A percentile compares a stretch with the other conserved stretches of the same genome.
These are phyloP conservation scores for Xiphias gladius DNA, from an alignment of 2,113 vertebrate genomes.

Conservation along the genomic window DNA sequence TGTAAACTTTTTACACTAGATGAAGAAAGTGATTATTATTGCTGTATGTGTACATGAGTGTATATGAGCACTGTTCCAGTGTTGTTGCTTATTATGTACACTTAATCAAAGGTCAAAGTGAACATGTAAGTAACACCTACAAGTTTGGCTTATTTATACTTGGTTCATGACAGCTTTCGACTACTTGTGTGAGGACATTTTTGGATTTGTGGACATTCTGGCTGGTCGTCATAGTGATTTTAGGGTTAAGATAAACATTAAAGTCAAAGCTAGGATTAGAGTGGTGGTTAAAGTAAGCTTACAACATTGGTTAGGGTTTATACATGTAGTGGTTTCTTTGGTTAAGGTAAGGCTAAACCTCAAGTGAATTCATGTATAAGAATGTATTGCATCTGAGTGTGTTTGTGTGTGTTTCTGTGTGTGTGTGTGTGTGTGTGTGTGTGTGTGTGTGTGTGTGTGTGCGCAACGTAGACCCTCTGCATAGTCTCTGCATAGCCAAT, in stretches of 20 bases:
- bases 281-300: not conserved
- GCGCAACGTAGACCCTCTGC: conserved; percentile 34
- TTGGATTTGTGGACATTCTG: not conserved
- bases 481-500: conserved; percentile 63
- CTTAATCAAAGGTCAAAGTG: conserved; percentile 6
- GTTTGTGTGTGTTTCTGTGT: not conserved
- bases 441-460: conserved; percentile 10
- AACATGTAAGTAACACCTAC: conserved; percentile 42
- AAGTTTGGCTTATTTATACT: conserved; percentile 28
- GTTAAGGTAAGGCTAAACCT: conserved; percentile 20
- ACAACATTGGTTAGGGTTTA: not conserved
- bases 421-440: conserved; percentile 12
- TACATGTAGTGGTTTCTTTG: conserved; percentile 4
- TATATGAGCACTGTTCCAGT: not conserved
- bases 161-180: conserved; percentile 18
- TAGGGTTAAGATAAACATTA: not conserved
- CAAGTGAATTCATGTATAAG: conserved; percentile 22
- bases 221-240: conserved; percentile 15
- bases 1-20: not conserved
- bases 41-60: not conserved
- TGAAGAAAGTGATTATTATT: not conserved
- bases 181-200: conserved; percentile 10
- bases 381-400: conserved; percentile 18
- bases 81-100: not conserved
- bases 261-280: not conserved